phyloP scores from a whole-genome alignment of 2,888 invertebrate species.

The Stenoptilia bipunctidactyla region DNA sequence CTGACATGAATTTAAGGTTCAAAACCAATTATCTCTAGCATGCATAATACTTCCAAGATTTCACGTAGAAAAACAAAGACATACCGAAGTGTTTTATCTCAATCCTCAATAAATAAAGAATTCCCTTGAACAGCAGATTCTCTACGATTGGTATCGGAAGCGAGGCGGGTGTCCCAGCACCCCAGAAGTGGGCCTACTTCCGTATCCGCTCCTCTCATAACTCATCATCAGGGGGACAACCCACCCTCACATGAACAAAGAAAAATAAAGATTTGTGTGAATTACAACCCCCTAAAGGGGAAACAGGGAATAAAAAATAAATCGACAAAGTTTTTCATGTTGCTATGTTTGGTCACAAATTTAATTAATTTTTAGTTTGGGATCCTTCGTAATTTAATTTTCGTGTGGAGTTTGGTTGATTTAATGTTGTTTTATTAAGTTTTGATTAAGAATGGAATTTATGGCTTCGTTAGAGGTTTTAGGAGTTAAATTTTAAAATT shows the following conservation, averaged over 20 bases:
- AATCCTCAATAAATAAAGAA: background rate
- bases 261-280: constrained; percentile 63
- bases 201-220: constrained; percentile 43
- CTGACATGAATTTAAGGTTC: too few species aligned
- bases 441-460: too few species aligned
- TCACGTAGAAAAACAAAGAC: too few species aligned
- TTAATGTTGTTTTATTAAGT: too few species aligned
- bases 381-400: too few species aligned
- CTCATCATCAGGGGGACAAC: constrained; percentile 62
- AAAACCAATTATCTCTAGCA: too few species aligned
- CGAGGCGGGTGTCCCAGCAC: constrained; percentile 40
- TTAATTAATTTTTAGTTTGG: background rate
- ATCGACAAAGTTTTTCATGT: constrained; percentile 7
- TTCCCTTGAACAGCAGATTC: background rate
- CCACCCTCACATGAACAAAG: constrained; percentile 45
- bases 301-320: constrained; percentile 26
- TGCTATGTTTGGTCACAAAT: too few species aligned
- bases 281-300: constrained; percentile 52
- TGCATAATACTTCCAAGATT: too few species aligned
- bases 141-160: constrained; percentile 64
- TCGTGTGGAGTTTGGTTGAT: too few species aligned
- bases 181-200: constrained; percentile 35
- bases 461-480: too few species aligned
- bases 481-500: too few species aligned
- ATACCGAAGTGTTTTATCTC: too few species aligned